Evolutionary conservation across 1,140 invertebrate species (phyloP).

Genomic region (Bombus picipes): DNA sequence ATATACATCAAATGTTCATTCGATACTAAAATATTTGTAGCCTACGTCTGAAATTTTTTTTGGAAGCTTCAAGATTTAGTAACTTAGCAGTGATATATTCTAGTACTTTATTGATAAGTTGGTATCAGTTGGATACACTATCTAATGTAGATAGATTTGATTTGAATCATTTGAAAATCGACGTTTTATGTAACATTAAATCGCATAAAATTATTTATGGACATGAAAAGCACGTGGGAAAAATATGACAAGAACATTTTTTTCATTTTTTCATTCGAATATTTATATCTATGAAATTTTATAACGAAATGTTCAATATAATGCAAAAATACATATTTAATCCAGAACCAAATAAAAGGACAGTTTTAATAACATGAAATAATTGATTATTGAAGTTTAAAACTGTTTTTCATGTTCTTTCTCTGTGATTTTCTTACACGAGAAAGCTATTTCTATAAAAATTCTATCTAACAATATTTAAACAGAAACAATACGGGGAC

Average conservation of each 20-base stretch:
- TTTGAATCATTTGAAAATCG: neutral
- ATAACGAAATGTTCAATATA: neutral
- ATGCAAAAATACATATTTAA: neutral
- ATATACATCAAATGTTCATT: neutral
- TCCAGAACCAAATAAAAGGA: too few species aligned
- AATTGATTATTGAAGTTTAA: neutral
- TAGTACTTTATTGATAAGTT: neutral
- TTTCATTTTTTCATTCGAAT: too few species aligned
- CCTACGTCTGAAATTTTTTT: too few species aligned
- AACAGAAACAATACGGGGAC: neutral
- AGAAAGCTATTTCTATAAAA: neutral
- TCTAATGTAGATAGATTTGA: neutral
- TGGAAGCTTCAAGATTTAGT: neutral
- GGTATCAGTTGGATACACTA: neutral
- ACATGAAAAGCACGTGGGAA: neutral
- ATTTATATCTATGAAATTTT: neutral
- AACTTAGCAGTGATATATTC: neutral
- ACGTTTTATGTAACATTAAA: neutral
- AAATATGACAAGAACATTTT: too few species aligned
- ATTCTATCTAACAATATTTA: neutral
- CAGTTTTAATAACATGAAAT: too few species aligned
- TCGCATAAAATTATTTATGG: neutral
- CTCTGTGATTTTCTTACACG: neutral
- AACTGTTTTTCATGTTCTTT: neutral
- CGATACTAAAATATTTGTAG: neutral